Evolutionary conservation across 2,113 vertebrate species (phyloP).

Genomic region (Tragelaphus scriptus): DNA sequence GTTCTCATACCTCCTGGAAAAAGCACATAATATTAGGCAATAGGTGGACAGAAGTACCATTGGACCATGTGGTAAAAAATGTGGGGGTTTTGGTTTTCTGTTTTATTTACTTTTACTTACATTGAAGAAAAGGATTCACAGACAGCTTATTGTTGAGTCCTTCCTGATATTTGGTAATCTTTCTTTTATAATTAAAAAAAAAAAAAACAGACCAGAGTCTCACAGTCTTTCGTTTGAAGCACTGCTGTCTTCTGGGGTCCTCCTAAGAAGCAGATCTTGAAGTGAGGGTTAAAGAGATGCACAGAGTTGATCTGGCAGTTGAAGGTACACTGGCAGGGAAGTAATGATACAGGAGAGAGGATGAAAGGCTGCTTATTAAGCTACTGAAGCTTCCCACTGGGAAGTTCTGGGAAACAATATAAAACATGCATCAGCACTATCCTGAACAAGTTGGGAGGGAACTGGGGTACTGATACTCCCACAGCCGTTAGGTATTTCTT

Average conservation of each 20-base stretch:
- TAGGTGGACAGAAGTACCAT: not conserved
- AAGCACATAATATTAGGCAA: not conserved
- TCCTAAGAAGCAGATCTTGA: not conserved
- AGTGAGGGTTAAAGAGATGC: not conserved
- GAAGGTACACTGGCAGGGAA: not conserved
- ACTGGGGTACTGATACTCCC: not conserved
- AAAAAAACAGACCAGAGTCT: not conserved
- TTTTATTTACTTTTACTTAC: constrained; percentile 16
- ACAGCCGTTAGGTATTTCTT: not conserved
- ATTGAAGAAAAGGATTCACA: not conserved
- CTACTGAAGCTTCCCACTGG: not conserved
- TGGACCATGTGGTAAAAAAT: not conserved
- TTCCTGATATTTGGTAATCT: not conserved
- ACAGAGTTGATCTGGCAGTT: not conserved
- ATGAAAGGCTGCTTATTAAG: not conserved
- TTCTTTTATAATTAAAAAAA: not conserved
- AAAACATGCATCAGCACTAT: not conserved
- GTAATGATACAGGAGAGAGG: not conserved
- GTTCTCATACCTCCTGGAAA: not conserved
- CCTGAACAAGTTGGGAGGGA: not conserved
- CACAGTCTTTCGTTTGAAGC: not conserved
- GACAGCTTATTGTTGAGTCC: not conserved
- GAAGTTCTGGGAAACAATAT: not conserved
- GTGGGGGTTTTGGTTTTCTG: not conserved
- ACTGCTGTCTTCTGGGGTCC: not conserved